Conservation (phyloP, 2,888 invertebrate species). For the Micropterix aruncella region DNA sequence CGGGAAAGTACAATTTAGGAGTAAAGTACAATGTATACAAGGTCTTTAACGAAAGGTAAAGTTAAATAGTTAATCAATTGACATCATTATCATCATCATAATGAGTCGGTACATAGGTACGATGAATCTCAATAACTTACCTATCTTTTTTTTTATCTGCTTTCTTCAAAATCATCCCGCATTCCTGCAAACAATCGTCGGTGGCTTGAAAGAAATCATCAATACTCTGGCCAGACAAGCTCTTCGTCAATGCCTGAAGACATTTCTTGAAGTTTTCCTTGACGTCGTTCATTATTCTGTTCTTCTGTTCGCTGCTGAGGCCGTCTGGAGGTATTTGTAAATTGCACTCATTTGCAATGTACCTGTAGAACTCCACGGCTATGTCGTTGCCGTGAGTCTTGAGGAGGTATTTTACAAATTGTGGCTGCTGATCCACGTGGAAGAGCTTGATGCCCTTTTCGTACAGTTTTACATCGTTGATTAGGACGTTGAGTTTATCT, state of each 20-base stretch:
- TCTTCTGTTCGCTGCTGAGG: conserved; percentile 48
- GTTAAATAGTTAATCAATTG: too few relatives aligned
- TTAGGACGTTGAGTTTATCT: conserved; percentile 65
- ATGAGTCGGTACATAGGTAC: too few relatives aligned
- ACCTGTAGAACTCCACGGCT: conserved; percentile 61
- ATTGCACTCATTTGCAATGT: conserved; percentile 63
- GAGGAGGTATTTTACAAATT: conserved; percentile 68
- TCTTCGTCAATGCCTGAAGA: conserved; percentile 51
- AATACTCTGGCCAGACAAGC: conserved; percentile 50
- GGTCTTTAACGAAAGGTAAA: background rate
- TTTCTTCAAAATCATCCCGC: conserved; percentile 74
- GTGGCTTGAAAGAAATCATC: conserved; percentile 69
- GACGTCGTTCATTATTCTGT: conserved; percentile 54
- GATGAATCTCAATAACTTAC: conserved; percentile 18
- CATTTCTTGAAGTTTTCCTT: conserved; percentile 53
- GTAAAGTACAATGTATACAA: conserved; percentile 1
- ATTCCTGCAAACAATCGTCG: conserved; percentile 54
- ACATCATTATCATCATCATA: conserved; percentile 1
- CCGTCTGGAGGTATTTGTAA: conserved; percentile 44
- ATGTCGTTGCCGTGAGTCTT: conserved; percentile 76
- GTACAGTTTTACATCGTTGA: conserved; percentile 63
- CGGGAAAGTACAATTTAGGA: too few relatives aligned
- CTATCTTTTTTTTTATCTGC: conserved; percentile 79
- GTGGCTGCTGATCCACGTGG: conserved; percentile 45
- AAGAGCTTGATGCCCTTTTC: conserved; percentile 62